A percentile compares a stretch with the other conserved stretches of the same genome.
These are phyloP conservation scores for Papilio xuthus DNA, from an alignment of 1,140 invertebrate species.

Conservation along the genomic window DNA sequence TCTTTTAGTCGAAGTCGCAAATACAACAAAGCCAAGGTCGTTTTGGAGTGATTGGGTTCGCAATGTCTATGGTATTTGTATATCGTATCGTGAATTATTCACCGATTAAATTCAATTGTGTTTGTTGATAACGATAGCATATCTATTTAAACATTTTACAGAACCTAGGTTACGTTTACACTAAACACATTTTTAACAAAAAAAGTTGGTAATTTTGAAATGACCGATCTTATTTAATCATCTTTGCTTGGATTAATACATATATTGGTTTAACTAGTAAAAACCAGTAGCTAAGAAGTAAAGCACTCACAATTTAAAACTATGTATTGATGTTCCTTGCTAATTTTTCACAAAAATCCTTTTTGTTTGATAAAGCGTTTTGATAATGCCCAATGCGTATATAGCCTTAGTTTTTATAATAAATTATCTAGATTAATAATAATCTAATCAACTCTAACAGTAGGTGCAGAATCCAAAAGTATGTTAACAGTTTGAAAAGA, in stretches of 20 bases:
- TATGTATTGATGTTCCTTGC: no score
- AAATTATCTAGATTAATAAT: slow-evolving; percentile 16
- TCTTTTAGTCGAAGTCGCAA: background rate
- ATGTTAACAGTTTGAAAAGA: slow-evolving; percentile 15
- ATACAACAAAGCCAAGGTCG: background rate
- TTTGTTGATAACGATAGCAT: background rate
- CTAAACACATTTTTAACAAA: background rate
- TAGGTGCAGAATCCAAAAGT: slow-evolving; percentile 18
- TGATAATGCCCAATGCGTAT: background rate
- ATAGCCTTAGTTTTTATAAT: slow-evolving; percentile 7
- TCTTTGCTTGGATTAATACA: no score
- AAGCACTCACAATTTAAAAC: no score
- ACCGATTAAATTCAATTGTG: slow-evolving; percentile 10
- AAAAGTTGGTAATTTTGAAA: no score
- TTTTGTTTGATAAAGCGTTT: background rate
- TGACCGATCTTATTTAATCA: no score
- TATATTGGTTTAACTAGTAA: no score
- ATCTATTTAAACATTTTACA: slow-evolving; percentile 8
- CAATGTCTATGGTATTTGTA: slow-evolving; percentile 14
- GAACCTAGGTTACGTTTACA: background rate
- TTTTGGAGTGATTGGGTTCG: background rate
- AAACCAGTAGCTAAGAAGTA: no score
- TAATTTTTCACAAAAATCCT: no score
- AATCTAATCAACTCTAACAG: slow-evolving; percentile 29
- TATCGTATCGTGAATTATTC: slow-evolving; percentile 9